phyloP scores from a whole-genome alignment of 2,888 invertebrate genomes.

The Ormyrus labotus region DNA sequence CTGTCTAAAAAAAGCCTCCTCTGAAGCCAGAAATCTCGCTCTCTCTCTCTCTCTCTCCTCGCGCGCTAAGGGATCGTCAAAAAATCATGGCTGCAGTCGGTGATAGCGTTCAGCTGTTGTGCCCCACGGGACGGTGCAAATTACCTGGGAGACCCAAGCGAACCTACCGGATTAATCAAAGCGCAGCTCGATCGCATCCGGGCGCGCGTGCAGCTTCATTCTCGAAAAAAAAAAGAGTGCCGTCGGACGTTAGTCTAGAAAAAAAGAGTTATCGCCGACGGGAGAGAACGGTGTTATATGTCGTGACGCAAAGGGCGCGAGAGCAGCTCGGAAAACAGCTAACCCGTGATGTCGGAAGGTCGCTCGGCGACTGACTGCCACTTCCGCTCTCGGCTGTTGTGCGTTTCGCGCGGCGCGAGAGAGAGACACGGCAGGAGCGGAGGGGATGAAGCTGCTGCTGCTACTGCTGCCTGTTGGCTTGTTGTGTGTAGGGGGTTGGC shows the following conservation, averaged over 20 bases:
- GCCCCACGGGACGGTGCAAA: too few relatives aligned
- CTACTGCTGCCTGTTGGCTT: slow-evolving; percentile 70
- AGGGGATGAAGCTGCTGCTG: slow-evolving; percentile 46
- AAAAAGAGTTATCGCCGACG: too few relatives aligned
- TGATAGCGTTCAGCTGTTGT: too few relatives aligned
- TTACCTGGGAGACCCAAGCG: background rate
- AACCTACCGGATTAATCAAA: too few relatives aligned
- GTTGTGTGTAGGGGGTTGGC: slow-evolving; percentile 74
- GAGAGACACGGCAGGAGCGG: slow-evolving; percentile 70
- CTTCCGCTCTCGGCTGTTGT: slow-evolving; percentile 76
- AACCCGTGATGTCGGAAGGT: slow-evolving; percentile 76
- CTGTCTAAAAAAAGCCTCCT: too few relatives aligned
- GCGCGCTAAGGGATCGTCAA: slow-evolving; percentile 15
- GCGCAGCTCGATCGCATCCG: too few relatives aligned
- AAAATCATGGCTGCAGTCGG: slow-evolving; percentile 20
- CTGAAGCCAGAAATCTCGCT: too few relatives aligned
- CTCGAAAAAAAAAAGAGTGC: too few relatives aligned
- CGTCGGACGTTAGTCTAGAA: too few relatives aligned
- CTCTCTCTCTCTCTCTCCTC: too few relatives aligned
- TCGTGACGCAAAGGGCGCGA: background rate
- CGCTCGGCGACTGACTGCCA: slow-evolving; percentile 76
- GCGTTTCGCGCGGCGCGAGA: slow-evolving; percentile 69
- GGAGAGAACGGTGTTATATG: too few relatives aligned
- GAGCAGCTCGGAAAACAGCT: slow-evolving; percentile 50
- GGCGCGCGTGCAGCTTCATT: background rate